Base-by-base conservation (phyloP, 2,888 invertebrate genomes). In the Morpho helenor region DNA sequence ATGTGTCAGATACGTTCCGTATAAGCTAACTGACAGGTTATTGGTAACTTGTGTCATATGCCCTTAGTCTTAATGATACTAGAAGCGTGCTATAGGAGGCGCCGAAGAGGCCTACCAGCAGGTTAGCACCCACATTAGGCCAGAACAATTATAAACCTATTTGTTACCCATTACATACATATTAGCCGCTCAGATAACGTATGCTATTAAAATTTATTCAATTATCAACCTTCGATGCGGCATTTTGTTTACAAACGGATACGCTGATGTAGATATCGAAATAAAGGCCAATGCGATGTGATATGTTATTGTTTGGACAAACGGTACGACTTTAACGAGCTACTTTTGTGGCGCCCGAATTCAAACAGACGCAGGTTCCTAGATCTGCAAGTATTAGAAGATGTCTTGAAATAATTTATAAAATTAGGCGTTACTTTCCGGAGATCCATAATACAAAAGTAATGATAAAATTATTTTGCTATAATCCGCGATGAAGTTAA, bases 71-170 rank as follows among this genome's bases (percentile, higher is more conserved):
- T 31, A 31, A 5, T 31, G 31, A 5, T 31, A 31, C 31, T 31
- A 3, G 31, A 31, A 31, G 31, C 31, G 31, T 31, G 31, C 31
- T 31, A 31, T 3, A 31, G 31, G 31, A 31, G 31, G 31, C 31
- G 31, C 31, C 31, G 31, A 5, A 31, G 31, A 31, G 31, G 31
- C 31, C 31, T 31, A 5, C 31, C 31, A 31, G 31, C 31, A 31
- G 31, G 31, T 31, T 31, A 31, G 31, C 31, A 31, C 31, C 31
- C 31, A 1, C 31, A 31, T 31, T 31, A 31, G 31, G 61, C 67
- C 71, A 73, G 64, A 69, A 66, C 74, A 70, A 83, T 84, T 83
- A 83, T 70, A 69, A 75, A 79, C 65, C 77, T 73, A 84, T 83
- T 82, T 78, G 71, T 68, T 54, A 61, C 71, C 83, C 83, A 78